Evolutionary conservation across 1,140 invertebrate genomes (phyloP).

Genomic region (Carposina sasakii): DNA sequence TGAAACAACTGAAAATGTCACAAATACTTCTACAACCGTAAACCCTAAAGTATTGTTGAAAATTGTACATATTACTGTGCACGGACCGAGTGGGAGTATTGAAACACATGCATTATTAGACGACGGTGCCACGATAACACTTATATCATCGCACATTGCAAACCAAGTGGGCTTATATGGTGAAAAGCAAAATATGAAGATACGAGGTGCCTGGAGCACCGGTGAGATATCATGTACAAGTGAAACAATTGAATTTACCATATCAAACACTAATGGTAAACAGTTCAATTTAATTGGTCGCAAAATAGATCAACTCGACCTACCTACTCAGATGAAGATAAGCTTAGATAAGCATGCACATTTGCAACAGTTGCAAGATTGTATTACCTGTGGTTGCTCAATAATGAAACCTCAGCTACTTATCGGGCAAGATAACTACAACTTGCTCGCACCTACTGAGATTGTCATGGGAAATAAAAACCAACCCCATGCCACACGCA

Average conservation of each 20-base stretch:
- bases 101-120: conserved; percentile 1
- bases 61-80: conserved; percentile 5
- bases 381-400: conserved; percentile 7
- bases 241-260: conserved; percentile 6
- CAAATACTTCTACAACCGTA: too few relatives aligned
- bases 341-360: conserved; percentile 7
- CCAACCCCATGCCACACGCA: not conserved
- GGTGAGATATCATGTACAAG: conserved; percentile 10
- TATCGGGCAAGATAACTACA: conserved; percentile 5
- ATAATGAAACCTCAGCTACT: conserved; percentile 4
- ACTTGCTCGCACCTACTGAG: conserved; percentile 1
- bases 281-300: conserved; percentile 11
- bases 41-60: conserved; percentile 7
- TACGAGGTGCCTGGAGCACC: conserved; percentile 8
- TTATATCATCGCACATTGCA: not conserved
- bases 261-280: conserved; percentile 6
- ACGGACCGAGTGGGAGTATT: conserved; percentile 4
- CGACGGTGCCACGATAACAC: conserved; percentile 4
- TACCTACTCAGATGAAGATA: conserved; percentile 12
- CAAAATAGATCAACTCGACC: conserved; percentile 16
- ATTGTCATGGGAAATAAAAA: not conserved
- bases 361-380: conserved; percentile 11
- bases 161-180: not conserved
- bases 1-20: too few relatives aligned
- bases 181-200: not conserved